A percentile compares a stretch with the other conserved stretches of the same genome.
phyloP scores from a whole-genome alignment of 2,113 vertebrate species.

The Lamprologus callipterus region DNA sequence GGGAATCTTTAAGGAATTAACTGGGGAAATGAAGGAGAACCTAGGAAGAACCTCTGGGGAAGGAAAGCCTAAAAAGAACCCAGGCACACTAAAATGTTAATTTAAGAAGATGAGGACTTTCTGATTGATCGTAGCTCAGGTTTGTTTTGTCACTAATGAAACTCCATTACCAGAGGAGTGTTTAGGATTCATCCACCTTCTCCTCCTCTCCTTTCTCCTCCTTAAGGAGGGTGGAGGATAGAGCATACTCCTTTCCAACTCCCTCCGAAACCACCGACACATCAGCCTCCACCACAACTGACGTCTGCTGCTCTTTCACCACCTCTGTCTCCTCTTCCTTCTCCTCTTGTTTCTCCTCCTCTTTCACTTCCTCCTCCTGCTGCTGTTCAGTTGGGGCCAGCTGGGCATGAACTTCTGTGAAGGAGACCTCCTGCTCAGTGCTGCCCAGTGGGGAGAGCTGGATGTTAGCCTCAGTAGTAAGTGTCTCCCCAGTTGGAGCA shows the following conservation, averaged over 20 bases:
- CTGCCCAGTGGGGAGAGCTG: constrained; percentile 27
- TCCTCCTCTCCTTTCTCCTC: constrained; percentile 18
- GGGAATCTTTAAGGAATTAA: background rate
- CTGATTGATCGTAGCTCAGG: background rate
- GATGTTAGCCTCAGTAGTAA: constrained; percentile 12
- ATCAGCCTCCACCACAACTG: constrained; percentile 32
- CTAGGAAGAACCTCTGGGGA: background rate
- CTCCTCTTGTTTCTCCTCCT: constrained; percentile 40
- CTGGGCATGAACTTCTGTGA: constrained; percentile 69
- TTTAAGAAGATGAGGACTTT: background rate
- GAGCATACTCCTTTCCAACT: constrained; percentile 60
- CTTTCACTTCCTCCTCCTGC: constrained; percentile 39
- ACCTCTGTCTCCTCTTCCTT: constrained; percentile 40
- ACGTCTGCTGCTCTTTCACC: background rate
- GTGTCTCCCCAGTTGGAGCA: background rate
- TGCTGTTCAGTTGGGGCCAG: constrained; percentile 56
- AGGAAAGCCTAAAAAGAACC: background rate
- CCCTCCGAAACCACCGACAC: constrained; percentile 16
- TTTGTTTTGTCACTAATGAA: background rate
- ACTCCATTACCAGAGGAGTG: background rate
- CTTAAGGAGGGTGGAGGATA: constrained; percentile 65
- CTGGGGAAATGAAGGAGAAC: background rate
- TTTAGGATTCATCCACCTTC: background rate
- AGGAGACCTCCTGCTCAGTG: constrained; percentile 54
- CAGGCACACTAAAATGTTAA: background rate